Base-by-base conservation (phyloP, 2,113 vertebrate genomes). In the Archocentrus centrarchus region DNA sequence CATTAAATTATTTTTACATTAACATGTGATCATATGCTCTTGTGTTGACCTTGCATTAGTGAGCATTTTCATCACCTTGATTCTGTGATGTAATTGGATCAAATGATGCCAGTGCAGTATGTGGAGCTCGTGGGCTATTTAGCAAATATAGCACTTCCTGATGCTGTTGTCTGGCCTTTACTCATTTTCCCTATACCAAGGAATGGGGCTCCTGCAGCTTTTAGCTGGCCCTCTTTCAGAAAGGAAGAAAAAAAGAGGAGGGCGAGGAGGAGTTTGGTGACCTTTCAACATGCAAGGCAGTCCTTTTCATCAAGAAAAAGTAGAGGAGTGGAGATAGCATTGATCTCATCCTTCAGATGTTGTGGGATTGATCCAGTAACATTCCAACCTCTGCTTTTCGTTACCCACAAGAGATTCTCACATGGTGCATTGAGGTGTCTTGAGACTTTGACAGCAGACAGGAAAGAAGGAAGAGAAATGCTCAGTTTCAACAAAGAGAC, bases 101-200 rank as follows among this genome's bases (percentile, higher is more conserved):
- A 60, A 30, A 79, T 82, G 80, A 84, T 82, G 75, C 61, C 77
- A 53, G 83, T 68, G 11, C 11, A 41, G 84, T 22, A 57, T 32
- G 30, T 32, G 79, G 37, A 47, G 47, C 11, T 27, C 63, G 47
- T 58, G 60, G 75, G 50, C 59, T 30, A 32, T n/a, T 70, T 85
- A 32, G 68, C 61, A 41, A 68, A 81, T 81, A 18, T 11, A 39
- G 13, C 78, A 30, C 22, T 4, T 80, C 24, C 24, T 59, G 18
- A 14, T 11, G 35, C 18, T 15, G 44, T 53, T 24, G 3, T 53
- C 13, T 57, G 22, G 17, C 50, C 18, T 53, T 53, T 3, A 8
- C 14, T 73, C 3, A 3, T 53, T 53, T 70, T 70, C 53, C 44
- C 24, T 50, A 6, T 17, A 17, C 14, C 47, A 17, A 50, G 47